Base-by-base conservation (phyloP, 1,140 invertebrate genomes). In the Euwallacea similis region DNA sequence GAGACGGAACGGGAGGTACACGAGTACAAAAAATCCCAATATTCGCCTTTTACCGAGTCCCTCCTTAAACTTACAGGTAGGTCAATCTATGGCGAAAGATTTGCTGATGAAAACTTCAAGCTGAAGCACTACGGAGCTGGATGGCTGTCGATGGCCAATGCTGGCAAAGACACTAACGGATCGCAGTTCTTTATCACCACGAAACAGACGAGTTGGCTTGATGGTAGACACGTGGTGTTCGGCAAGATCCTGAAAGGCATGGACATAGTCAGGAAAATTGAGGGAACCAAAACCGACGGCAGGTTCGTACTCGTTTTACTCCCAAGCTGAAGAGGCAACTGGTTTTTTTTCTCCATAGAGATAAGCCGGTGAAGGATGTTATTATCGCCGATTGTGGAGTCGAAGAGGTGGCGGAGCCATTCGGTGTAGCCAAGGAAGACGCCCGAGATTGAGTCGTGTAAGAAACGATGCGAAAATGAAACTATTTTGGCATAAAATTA, bases 121-220 rank as follows among this genome's bases (percentile, higher is more conserved):
- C 86, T 99, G 77, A 96, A 95, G 79, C 98, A 99, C 80, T 97
- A 96, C 82, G 96, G 96, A 62, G 89, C 96, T 79, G 97, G 97
- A 65, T 98, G 95, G 94, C 81, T 98, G 61, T 96, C 94, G 0
- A 98, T 98, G 96, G 96, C 96, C 62, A 98, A 98, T 83, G 93
- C 95, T 81, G 94, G 93, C 65, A 94, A 95, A 83, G 94, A 99
- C 81, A 98, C 97, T 44, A 99, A 99, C 85, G 97, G 97, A 33
- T 98, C 95, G 21, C 97, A 99, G 80, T 99, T 99, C 85, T 99
- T 99, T 80, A 97, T 99, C 79, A 97, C 95, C 13, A 91, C 90
- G 2, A 93, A 93, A 74, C 87, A 91, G 78, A 99, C 97, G 10
- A 85, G 92, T 33, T 99, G 98, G 98, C 85, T 99, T 43, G 95